Evolutionary conservation across 2,113 vertebrate species (phyloP).

Genomic region (Cryptomyrus ogoouensis): DNA sequence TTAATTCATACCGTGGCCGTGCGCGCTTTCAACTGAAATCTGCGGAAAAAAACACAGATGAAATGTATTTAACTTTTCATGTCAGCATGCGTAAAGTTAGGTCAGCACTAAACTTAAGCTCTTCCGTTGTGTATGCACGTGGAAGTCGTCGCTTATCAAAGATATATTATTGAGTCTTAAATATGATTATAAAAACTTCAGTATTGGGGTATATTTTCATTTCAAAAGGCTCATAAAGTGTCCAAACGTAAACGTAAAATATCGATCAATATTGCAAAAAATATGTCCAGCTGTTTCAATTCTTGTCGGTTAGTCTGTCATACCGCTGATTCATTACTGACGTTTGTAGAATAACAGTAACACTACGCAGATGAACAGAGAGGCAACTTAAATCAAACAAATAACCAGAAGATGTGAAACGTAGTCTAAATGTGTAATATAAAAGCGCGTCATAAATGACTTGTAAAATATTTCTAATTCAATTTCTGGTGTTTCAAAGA

Average conservation of each 20-base stretch:
- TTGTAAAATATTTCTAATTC: background rate
- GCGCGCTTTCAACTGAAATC: slow-evolving; percentile 33
- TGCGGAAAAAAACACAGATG: background rate
- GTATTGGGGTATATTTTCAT: background rate
- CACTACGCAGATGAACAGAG: background rate
- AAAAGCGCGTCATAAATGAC: background rate
- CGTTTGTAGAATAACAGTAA: background rate
- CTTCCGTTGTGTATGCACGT: background rate
- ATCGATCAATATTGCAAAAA: background rate
- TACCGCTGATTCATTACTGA: background rate
- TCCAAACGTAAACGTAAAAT: background rate
- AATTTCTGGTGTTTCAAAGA: background rate
- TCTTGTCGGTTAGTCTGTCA: background rate
- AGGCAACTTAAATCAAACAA: background rate
- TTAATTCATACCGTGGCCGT: slow-evolving; percentile 40
- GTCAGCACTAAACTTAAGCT: background rate
- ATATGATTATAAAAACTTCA: slow-evolving; percentile 11
- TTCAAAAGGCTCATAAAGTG: background rate
- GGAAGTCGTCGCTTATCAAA: background rate
- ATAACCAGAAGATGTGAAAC: background rate
- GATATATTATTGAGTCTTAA: background rate
- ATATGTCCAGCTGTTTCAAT: background rate
- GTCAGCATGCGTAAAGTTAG: background rate
- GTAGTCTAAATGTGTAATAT: background rate
- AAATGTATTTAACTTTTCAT: slow-evolving; percentile 1